These are phyloP conservation scores for Cyprinus carpio DNA, from an alignment of 2,113 vertebrate species.

Conservation along the genomic window DNA sequence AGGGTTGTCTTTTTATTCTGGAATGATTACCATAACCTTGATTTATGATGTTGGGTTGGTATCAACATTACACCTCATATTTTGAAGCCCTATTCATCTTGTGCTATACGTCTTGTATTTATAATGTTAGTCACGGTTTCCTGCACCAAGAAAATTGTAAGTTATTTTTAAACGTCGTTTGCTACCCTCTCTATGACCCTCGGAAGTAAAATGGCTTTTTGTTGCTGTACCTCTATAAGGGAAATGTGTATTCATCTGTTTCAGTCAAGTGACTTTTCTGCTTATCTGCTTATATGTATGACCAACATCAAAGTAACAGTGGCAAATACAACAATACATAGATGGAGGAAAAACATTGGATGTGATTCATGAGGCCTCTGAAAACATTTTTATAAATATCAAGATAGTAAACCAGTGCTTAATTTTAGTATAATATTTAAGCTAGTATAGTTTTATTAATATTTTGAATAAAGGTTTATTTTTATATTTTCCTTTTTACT, in stretches of 20 bases:
- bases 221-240: not conserved
- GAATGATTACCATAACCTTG: not conserved
- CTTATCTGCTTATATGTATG: not conserved
- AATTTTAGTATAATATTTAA: no score
- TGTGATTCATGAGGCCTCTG: not conserved
- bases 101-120: not conserved
- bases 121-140: conserved; percentile 1
- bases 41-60: conserved; percentile 23
- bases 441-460: no score
- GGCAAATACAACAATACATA: not conserved
- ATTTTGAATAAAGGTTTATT: not conserved
- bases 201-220: not conserved
- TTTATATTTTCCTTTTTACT: not conserved
- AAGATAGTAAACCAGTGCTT: not conserved
- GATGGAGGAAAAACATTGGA: not conserved
- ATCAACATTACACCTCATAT: not conserved
- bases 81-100: conserved; percentile 9
- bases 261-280: not conserved
- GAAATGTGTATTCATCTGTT: not conserved
- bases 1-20: not conserved
- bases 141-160: not conserved
- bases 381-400: not conserved
- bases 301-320: not conserved
- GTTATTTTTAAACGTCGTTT: not conserved
- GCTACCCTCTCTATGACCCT: not conserved